phyloP scores from a whole-genome alignment of 1,140 invertebrate genomes.

The Hetaerina americana region DNA sequence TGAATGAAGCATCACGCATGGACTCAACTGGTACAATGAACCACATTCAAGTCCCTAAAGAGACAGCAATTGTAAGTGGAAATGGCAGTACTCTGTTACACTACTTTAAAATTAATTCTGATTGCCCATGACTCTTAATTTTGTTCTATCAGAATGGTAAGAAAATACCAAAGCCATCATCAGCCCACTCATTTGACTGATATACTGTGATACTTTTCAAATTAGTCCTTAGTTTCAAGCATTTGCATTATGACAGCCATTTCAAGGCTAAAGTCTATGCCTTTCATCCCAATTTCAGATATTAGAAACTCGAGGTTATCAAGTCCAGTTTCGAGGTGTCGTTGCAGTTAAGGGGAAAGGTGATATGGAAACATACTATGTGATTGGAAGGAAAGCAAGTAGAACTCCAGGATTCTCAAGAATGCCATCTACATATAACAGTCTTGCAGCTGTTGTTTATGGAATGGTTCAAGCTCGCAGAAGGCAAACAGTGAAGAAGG shows the following conservation, averaged over 20 bases:
- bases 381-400: slow-evolving; percentile 45
- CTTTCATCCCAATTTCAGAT: too few species aligned
- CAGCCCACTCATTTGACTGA: too few species aligned
- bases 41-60: slow-evolving; percentile 73
- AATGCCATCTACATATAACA: slow-evolving; percentile 58
- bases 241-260: too few species aligned
- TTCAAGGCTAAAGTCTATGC: too few species aligned
- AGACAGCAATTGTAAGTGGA: slow-evolving; percentile 58
- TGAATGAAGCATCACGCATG: slow-evolving; percentile 90
- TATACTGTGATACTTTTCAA: too few species aligned
- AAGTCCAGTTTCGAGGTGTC: slow-evolving; percentile 59
- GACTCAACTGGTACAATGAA: slow-evolving; percentile 80
- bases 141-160: too few species aligned
- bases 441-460: slow-evolving; percentile 74
- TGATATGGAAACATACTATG: slow-evolving; percentile 87
- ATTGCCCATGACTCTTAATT: too few species aligned
- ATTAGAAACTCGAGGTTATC: slow-evolving; percentile 53
- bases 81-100: background rate
- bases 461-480: slow-evolving; percentile 62
- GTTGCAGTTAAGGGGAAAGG: slow-evolving; percentile 91
- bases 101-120: too few species aligned
- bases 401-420: slow-evolving; percentile 38
- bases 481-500: slow-evolving; percentile 23
- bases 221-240: too few species aligned
- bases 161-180: too few species aligned